Evolutionary conservation across 2,888 invertebrate genomes (phyloP).

Genomic region (Epinotia ramella): DNA sequence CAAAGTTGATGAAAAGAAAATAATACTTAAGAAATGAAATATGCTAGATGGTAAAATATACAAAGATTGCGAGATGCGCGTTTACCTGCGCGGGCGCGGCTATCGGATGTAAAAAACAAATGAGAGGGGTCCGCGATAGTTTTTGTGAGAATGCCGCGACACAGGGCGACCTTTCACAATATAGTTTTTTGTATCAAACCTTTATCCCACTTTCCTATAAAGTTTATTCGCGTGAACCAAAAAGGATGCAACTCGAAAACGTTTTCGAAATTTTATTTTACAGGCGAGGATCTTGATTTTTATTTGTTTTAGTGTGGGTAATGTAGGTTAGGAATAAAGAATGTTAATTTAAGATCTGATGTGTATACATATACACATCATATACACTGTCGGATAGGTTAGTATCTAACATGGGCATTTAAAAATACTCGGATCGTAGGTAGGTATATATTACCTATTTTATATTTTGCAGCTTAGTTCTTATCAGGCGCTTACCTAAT

Average conservation of each 20-base stretch:
- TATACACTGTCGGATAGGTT: no score
- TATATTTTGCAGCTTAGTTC: not conserved
- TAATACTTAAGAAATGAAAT: conserved; percentile 26
- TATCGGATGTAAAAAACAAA: conserved; percentile 78
- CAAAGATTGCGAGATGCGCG: conserved; percentile 72
- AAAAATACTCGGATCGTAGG: not conserved
- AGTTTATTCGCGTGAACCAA: conserved; percentile 77
- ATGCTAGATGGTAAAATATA: conserved; percentile 49
- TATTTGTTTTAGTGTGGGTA: not conserved
- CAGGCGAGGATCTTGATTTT: not conserved
- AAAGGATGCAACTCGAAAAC: conserved; percentile 51
- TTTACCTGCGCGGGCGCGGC: conserved; percentile 77
- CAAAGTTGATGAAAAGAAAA: conserved; percentile 37
- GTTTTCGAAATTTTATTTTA: conserved; percentile 6
- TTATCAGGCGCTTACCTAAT: no score
- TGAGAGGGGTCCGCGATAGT: conserved; percentile 76
- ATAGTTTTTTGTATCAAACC: conserved; percentile 75
- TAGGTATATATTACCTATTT: not conserved
- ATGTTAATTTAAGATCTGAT: not conserved
- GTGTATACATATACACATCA: no score
- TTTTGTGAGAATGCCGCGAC: conserved; percentile 76
- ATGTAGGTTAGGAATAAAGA: not conserved
- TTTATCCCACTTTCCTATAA: conserved; percentile 80
- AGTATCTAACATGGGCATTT: not conserved
- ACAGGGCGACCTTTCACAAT: conserved; percentile 78